A percentile compares a stretch with the other conserved stretches of the same genome.
Conservation (phyloP, 2,888 invertebrate genomes). For the Kuschelorhynchus macadamiae region DNA sequence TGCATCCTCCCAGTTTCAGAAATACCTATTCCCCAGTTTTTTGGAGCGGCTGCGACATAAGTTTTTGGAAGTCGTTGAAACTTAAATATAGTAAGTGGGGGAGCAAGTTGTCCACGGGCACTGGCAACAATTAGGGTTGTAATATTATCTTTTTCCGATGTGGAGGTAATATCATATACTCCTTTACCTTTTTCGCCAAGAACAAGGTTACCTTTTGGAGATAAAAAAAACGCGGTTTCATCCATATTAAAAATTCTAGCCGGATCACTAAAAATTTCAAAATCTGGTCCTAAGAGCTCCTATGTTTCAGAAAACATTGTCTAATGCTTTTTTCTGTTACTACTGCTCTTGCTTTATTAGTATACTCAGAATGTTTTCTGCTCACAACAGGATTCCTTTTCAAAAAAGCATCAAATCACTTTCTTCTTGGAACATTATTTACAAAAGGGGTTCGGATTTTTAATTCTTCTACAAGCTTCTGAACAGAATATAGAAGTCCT, state of each 20-base stretch:
- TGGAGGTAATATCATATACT: slow-evolving; percentile 36
- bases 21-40: slow-evolving; percentile 34
- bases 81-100: no score
- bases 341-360: slow-evolving; percentile 15
- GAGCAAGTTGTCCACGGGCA: slow-evolving; percentile 29
- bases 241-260: slow-evolving; percentile 25
- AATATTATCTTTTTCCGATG: slow-evolving; percentile 2
- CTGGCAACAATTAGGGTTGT: slow-evolving; percentile 36
- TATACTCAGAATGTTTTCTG: slow-evolving; percentile 1
- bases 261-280: slow-evolving; percentile 5
- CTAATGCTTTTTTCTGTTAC: slow-evolving; percentile 13
- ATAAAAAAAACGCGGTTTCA: slow-evolving; percentile 44
- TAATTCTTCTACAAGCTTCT: slow-evolving; percentile 14
- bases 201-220: slow-evolving; percentile 38
- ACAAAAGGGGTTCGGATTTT: slow-evolving; percentile 10
- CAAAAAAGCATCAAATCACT: no score
- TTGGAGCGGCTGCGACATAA: no score
- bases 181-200: slow-evolving; percentile 35
- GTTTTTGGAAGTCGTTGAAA: no score
- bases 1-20: slow-evolving; percentile 48
- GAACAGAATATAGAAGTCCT: slow-evolving; percentile 18
- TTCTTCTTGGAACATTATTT: slow-evolving; percentile 13
- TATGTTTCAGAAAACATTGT: slow-evolving; percentile 9
- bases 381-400: not conserved
- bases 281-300: slow-evolving; percentile 12